Base-by-base conservation (phyloP, 2,113 vertebrate species). In the Argyrosomus japonicus region DNA sequence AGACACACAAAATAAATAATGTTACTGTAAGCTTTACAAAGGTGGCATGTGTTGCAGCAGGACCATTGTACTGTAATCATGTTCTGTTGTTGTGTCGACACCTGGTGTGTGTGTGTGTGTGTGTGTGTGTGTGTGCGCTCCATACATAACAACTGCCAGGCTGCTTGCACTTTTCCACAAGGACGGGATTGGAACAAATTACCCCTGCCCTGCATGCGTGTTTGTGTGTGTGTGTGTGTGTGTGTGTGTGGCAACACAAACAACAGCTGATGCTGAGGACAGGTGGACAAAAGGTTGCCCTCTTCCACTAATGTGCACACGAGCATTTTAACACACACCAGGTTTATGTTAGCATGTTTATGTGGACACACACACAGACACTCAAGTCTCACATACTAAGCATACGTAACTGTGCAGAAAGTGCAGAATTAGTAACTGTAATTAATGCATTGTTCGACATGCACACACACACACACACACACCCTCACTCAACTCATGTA, bases 191-290 rank as follows among this genome's bases (percentile, higher is more conserved):
- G 75, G 54, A 81, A 74, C 75, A 86, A 88, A 88, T 79, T 51
- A 57, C 40, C 77, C 25, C 56, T 70, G 45, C 56, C 65, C 13
- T 79, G 64, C 53, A 53, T 4, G 75, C 50, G 56, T 53, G 17
- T n/a, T 21, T 77, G 18, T 61, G 43, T 73, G 53, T 73, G 32
- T 77, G 70, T 78, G 64, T 68, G 58, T 50, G 36, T 70, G 57
- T n/a, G n/a, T n/a, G n/a, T n/a, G n/a, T n/a, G 57, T 36, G 13
- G 9, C 48, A 78, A 68, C 68, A 82, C 78, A 80, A 80, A 88
- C 77, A 86, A 84, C 88, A 91, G 86, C 82, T 86, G 86, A 91
- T 54, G 48, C 76, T 27, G 15, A 53, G 82, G 89, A 87, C 84
- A 89, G 88, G 77, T 90, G 89, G 79, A 85, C 72, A 68, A 67